phyloP scores from a whole-genome alignment of 2,888 invertebrate species.

The Sepiola atlantica region DNA sequence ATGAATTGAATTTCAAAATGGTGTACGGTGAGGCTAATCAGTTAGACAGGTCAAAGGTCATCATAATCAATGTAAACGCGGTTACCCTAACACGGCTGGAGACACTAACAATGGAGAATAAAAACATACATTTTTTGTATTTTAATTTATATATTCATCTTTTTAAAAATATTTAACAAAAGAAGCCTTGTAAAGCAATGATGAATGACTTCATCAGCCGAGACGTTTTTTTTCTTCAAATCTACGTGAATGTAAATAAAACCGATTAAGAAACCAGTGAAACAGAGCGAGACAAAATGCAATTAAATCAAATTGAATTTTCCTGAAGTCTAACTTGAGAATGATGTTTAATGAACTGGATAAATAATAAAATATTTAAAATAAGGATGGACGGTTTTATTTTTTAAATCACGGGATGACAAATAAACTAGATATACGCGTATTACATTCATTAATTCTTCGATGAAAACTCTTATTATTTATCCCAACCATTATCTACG shows the following conservation, averaged over 20 bases:
- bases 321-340: neutral
- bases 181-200: neutral
- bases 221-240: neutral
- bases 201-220: neutral
- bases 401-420: no score
- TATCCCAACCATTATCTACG: no score
- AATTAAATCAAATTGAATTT: neutral
- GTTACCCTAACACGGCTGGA: neutral
- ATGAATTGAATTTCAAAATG: neutral
- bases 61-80: neutral
- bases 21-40: neutral
- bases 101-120: neutral
- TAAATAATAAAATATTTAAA: neutral
- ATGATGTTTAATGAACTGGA: neutral
- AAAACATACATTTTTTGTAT: no score
- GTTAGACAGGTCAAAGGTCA: neutral
- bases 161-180: no score
- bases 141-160: neutral
- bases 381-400: no score
- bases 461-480: no score
- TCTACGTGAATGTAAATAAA: neutral
- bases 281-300: neutral
- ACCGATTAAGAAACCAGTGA: neutral
- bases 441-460: no score
- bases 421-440: no score